phyloP scores from a whole-genome alignment of 2,113 vertebrate species.

The Chrysochloris asiatica region DNA sequence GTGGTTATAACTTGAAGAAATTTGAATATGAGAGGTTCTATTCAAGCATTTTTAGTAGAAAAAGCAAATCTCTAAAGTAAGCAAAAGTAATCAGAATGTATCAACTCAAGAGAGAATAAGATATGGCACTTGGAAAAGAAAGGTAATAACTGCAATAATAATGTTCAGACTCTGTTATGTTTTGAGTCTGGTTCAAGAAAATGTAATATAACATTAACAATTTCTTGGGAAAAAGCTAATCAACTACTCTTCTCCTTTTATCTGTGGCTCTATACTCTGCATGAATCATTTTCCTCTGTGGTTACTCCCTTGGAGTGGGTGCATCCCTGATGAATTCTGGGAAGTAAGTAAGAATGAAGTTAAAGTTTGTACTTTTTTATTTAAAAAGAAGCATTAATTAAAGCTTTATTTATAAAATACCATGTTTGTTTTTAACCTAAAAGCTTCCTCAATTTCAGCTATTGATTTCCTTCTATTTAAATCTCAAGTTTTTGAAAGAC shows the following conservation, averaged over 20 bases:
- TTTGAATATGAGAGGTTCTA: conserved; percentile 56
- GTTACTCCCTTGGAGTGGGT: neutral
- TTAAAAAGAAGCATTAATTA: conserved; percentile 65
- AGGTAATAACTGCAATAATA: conserved; percentile 74
- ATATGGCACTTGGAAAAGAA: conserved; percentile 70
- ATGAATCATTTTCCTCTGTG: conserved; percentile 63
- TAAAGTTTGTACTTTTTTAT: conserved; percentile 42
- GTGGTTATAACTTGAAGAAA: conserved; percentile 62
- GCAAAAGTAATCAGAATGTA: conserved; percentile 76
- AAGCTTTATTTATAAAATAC: conserved; percentile 44
- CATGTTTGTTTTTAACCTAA: neutral
- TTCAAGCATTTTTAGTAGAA: conserved; percentile 49
- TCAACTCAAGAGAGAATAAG: conserved; percentile 71
- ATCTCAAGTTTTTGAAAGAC: neutral
- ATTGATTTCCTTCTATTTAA: conserved; percentile 42
- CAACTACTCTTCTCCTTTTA: conserved; percentile 51
- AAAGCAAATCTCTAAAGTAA: conserved; percentile 72
- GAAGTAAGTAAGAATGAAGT: conserved; percentile 58
- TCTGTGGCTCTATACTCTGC: conserved; percentile 30
- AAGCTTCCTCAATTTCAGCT: neutral
- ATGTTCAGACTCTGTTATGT: conserved; percentile 67
- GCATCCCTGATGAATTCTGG: conserved; percentile 31
- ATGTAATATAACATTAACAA: conserved; percentile 72
- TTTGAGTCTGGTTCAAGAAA: conserved; percentile 71
- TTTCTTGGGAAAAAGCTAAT: conserved; percentile 65